Base-by-base conservation (phyloP, 2,797 vertebrate genomes). In the Lateolabrax maculatus region DNA sequence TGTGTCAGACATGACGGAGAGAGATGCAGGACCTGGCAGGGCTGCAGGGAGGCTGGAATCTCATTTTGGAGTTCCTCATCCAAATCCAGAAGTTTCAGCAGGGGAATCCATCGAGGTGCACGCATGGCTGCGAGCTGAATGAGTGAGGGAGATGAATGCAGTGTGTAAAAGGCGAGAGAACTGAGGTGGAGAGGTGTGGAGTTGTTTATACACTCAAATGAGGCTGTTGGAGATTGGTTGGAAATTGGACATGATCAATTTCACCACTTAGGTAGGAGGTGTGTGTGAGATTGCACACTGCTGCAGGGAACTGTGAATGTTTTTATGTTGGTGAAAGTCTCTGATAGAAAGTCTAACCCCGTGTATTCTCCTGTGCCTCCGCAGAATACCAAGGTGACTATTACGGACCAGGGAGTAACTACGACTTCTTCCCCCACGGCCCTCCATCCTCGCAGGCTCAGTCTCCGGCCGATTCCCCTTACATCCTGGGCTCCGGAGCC, bases 381-480 rank as follows among this genome's bases (percentile, higher is more conserved):
- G 0, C 93, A 99, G 98, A 99, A 94, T 99, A 99, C 92, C 98
- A 99, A 93, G 98, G 97, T 29, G 98, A 99, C 88, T 99, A 99
- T 89, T 99, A 99, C 34, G 98, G 97, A 80, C 97, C 98, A 4
- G 98, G 97, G 68, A 96, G 95, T 84, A 99, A 98, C 93, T 99
- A 99, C 65, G 98, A 99, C 95, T 99, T 99, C 94, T 99, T 99
- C 91, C 98, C 98, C 9, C 98, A 99, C 91, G 98, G 98, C 46
- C 98, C 98, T 1, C 98, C 98, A 0, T 99, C 98, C 48, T 99
- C 98, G 3, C 98, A 99, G 94, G 98, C 98, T 1, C 98, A 99
- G 93, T 99, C 98, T 55, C 98, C 98, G 0, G 97, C 97, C 2
- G 98, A 99, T 84, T 96, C 97, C 72, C 93, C 94, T 16, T 99